Evolutionary conservation across 1,140 invertebrate species (phyloP), one percentile per base, ranked within the genome.

Genomic region (Drosophila nasuta): DNA sequence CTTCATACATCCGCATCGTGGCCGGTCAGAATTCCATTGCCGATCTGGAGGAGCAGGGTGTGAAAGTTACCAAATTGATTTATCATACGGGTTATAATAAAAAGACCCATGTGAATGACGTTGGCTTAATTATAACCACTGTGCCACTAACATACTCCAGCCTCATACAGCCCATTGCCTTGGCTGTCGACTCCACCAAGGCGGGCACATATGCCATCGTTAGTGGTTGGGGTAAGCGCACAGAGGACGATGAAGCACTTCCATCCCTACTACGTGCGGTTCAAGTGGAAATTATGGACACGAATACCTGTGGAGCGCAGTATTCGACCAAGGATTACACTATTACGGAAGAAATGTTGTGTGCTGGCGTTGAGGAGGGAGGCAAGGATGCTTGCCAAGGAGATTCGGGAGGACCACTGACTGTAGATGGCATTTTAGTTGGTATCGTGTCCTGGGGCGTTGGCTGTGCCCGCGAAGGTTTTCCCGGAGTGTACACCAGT

Each of bases 331-430:
- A 88, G 46, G 91, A 93, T 38, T 74, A 71, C n/a, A 54, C 79
- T 5, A 92, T 96, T 11, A 95, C 94, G 0, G 82, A 94, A 5
- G 94, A 94, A n/a, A 96, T 96, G 95, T 87, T 96, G 2, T 97
- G 96, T 77, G 96, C 96, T 11, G 96, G 96, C 10, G 63, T 62
- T 5, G 30, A 75, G 7, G 82, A 81, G 10, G 85, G 85, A 0
- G 85, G 83, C 17, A 88, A 89, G 28, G 83, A 88, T 48, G 69
- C 83, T 6, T 88, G 83, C 41, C 69, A 88, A 0, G 83, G 83
- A 1, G 83, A 88, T 17, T 88, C 83, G 1, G 83, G 83, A 15
- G 83, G 83, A 8, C 83, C 83, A 1, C 20, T 88, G 46, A 63
- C 65, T 5, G 83, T 88, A 3, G 83, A 88, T 28, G 83, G 85